Evolutionary conservation across 2,797 vertebrate species (phyloP), one percentile per base, ranked within the genome.

Genomic region (Dromococcyx pavoninus): DNA sequence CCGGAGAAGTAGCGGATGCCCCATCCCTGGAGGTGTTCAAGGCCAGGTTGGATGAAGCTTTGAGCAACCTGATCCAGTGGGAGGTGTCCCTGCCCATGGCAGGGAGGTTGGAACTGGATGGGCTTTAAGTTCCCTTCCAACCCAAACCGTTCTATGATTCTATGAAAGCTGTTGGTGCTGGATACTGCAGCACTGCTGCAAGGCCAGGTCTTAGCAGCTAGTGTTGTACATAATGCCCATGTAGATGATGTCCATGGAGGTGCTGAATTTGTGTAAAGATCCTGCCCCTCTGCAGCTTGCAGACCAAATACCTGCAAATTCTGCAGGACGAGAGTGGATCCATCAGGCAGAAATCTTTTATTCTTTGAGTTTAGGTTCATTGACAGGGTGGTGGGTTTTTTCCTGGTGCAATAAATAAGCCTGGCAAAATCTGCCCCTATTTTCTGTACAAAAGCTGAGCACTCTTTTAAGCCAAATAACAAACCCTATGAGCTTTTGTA

Each of bases 401-500:
- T 32, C 43, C 32, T 28, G 24, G 9, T 75, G 25, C 75, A 51
- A 41, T 80, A 92, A 93, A 80, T 39, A 77, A 89, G 53, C 61
- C 54, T 80, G 69, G 35, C 78, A 88, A 89, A 86, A 80, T 76
- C 51, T 53, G 58, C 43, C 64, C 43, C 39, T 74, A 1, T 88
- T 86, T 74, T 75, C 48, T 66, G 35, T 44, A 48, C 56, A 51
- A 83, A 65, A 78, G 54, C 91, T 69, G 70, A 51, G 21, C 13
- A 10, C 32, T 58, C 73, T 89, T 46, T 74, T 25, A 83, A 72
- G 60, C 10, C 2, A 65, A 92, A 87, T 62, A 89, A 62, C 54
- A 70, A 81, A 69, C 19, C 51, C 17, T 32, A 6, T 48, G 79
- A 91, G 89, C 73, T 74, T 94, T 94, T 75, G 32, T 80, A 32